These are phyloP conservation scores for Odocoileus hemionus DNA, from an alignment of 2,113 vertebrate genomes.

Conservation along the genomic window DNA sequence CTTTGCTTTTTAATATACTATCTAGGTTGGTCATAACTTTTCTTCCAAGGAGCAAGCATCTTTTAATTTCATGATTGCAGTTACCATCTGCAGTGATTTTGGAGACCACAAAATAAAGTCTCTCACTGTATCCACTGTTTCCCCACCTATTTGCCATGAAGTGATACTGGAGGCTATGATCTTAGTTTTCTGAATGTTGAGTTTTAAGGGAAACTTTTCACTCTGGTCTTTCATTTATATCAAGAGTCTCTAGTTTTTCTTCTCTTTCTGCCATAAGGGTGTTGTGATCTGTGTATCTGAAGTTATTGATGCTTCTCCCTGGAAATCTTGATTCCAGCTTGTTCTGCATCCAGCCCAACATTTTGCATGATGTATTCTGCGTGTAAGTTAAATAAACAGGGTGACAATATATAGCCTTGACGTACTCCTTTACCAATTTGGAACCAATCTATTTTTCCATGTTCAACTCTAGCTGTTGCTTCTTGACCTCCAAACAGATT, in stretches of 20 bases:
- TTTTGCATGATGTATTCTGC: neutral
- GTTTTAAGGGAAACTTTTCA: neutral
- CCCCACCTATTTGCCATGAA: neutral
- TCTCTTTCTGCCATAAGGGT: neutral
- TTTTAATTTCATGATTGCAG: neutral
- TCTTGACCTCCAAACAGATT: neutral
- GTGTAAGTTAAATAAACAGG: neutral
- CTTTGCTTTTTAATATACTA: neutral
- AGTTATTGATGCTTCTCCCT: neutral
- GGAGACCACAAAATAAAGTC: neutral
- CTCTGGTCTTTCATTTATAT: neutral
- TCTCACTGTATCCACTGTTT: neutral
- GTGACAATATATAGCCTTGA: neutral
- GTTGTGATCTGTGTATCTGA: neutral
- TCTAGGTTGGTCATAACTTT: neutral
- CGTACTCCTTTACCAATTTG: neutral
- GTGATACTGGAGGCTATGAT: neutral
- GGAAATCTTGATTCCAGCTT: neutral
- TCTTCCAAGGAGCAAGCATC: neutral
- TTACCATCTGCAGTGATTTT: neutral
- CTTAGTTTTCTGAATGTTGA: too few relatives aligned
- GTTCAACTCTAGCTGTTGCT: neutral
- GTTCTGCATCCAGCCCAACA: neutral
- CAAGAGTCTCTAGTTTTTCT: neutral
- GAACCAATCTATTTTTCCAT: neutral